These are phyloP conservation scores for Leucosticte australis DNA, from an alignment of 2,113 vertebrate genomes.

Conservation along the genomic window DNA sequence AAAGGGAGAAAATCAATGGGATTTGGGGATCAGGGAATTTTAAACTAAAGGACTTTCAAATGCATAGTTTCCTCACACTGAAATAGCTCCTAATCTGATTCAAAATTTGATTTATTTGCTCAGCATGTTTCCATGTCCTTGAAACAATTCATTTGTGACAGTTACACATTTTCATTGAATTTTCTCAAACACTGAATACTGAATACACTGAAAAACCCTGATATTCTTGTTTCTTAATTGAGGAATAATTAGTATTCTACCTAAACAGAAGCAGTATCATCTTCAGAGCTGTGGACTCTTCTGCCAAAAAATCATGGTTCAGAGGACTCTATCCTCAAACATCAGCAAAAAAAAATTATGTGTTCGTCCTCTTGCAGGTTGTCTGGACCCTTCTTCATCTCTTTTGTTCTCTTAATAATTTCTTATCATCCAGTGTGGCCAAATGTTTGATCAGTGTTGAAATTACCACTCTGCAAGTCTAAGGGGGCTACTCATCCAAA, in stretches of 20 bases:
- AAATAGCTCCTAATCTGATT: background rate
- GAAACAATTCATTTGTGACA: conserved; percentile 10
- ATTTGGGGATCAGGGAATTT: conserved; percentile 32
- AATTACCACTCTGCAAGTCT: background rate
- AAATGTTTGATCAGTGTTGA: background rate
- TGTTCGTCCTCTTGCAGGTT: background rate
- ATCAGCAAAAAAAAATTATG: background rate
- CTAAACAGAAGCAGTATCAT: background rate
- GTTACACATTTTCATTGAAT: background rate
- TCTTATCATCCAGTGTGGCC: background rate
- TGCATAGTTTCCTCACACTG: background rate
- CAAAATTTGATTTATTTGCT: background rate
- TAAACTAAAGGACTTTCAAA: background rate
- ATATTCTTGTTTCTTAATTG: background rate
- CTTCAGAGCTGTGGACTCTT: background rate
- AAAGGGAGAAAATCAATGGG: conserved; percentile 32
- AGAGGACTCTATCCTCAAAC: background rate
- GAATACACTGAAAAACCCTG: background rate
- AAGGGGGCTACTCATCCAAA: background rate
- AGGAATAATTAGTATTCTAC: background rate
- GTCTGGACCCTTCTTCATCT: background rate
- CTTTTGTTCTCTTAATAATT: background rate
- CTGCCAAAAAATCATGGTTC: background rate
- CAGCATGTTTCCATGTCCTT: background rate
- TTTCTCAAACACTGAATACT: background rate